These are phyloP conservation scores for Drosophila picticornis DNA, from an alignment of 2,888 invertebrate genomes.

Conservation along the genomic window DNA sequence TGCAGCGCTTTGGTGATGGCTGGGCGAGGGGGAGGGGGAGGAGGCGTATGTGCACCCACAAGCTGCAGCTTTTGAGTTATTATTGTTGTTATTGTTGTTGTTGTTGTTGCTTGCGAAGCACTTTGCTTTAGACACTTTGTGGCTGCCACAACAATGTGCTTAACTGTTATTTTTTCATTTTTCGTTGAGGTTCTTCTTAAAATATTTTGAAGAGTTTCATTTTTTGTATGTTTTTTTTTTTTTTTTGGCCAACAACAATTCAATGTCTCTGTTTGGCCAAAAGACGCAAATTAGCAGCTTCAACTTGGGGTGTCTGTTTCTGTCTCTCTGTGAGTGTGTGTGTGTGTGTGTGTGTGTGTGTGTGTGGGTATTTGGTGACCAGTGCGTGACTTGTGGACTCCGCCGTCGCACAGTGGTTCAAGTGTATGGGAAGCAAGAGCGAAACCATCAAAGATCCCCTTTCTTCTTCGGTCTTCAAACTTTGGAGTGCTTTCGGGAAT, in stretches of 20 bases:
- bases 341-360: slow-evolving; percentile 34
- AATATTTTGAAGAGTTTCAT: slow-evolving; percentile 33
- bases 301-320: slow-evolving; percentile 29
- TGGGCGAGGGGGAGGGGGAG: not conserved
- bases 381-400: slow-evolving; percentile 74
- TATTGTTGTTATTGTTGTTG: slow-evolving; percentile 33
- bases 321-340: slow-evolving; percentile 33
- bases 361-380: slow-evolving; percentile 59
- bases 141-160: slow-evolving; percentile 22
- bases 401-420: slow-evolving; percentile 35
- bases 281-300: slow-evolving; percentile 70
- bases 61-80: slow-evolving; percentile 31
- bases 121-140: slow-evolving; percentile 54
- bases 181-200: slow-evolving; percentile 48
- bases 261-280: slow-evolving; percentile 75
- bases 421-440: not conserved
- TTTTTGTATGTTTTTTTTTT: not conserved
- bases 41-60: slow-evolving; percentile 59
- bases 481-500: not conserved
- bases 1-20: slow-evolving; percentile 16
- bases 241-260: slow-evolving; percentile 58
- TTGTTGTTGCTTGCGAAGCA: slow-evolving; percentile 37
- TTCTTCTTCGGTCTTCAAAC: not conserved
- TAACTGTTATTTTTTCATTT: slow-evolving; percentile 42
- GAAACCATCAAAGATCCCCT: not conserved